Base-by-base conservation (phyloP, 1,140 invertebrate genomes). In the Lysiphlebus fabarum region DNA sequence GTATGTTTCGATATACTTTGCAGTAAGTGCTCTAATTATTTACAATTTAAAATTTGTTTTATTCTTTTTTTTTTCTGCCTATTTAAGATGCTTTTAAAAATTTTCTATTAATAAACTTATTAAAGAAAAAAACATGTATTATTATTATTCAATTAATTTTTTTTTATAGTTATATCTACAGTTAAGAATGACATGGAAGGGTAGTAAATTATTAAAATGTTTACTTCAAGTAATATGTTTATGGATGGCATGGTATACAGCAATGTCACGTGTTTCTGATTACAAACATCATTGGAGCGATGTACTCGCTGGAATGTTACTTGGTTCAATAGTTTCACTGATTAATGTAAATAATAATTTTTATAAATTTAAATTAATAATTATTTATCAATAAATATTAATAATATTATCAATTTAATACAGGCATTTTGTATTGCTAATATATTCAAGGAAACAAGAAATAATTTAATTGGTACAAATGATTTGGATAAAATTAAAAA, bases 261-360 rank as follows among this genome's bases (percentile, higher is more conserved):
- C 89, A 3, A 83, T 95, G 78, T 90, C 91, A 4, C 83, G 95
- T 33, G 86, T 98, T 26, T 92, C 91, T 1, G 91, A 98, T 82
- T 95, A 97, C 79, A 98, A 98, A 78, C 96, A 99, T 78, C 95
- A 98, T 71, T 96, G 93, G 91, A 93, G 90, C 71, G 90, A 92
- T 75, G 89, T 91, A 4, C 71, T 90, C 6, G 82, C 83, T 60
- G 90, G 90, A 7, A 77, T 79, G 6, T 57, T 83, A 33, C 78
- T 89, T 58, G 90, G 90, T 17, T 71, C 76, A 12, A 54, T 82
- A 26, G 76, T 86, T 40, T 86, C 86, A 54, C 56, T 82, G 33
- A 54, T 83, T n/a, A 71, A 75, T 69, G 77, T 78, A 65, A 72
- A 66, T 61, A 48, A 26, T 26, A 1, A 38, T 38, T 51, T 5